Evolutionary conservation across 2,113 vertebrate genomes (phyloP).

Genomic region (Aphelocoma coerulescens): DNA sequence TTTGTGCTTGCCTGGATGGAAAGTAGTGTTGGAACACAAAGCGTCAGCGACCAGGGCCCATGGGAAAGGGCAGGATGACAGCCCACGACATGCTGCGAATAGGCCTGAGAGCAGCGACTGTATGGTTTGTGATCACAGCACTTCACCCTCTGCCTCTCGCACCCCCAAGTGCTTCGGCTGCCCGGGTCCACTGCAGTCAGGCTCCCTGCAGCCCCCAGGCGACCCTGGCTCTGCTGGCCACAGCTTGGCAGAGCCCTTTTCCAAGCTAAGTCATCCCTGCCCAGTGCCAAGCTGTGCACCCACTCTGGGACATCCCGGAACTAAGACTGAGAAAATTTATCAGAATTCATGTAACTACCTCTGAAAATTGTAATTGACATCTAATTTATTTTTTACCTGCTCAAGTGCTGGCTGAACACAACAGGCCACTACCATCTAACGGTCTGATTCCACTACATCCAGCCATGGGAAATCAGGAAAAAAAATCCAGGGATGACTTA

Average conservation of each 20-base stretch:
- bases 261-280: not conserved
- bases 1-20: constrained; percentile 65
- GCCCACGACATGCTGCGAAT: constrained; percentile 64
- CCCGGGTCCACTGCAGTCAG: not conserved
- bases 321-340: no score
- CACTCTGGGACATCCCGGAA: accelerated
- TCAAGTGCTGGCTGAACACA: not conserved
- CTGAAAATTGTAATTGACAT: not conserved
- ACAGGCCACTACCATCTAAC: not conserved
- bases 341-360: not conserved
- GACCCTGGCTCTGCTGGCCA: not conserved
- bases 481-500: not conserved
- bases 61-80: constrained; percentile 69
- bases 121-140: constrained; percentile 59
- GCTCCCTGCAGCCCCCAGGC: not conserved
- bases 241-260: not conserved
- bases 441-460: not conserved
- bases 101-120: constrained; percentile 66
- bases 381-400: not conserved
- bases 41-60: constrained; percentile 54
- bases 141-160: constrained; percentile 61
- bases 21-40: constrained; percentile 69
- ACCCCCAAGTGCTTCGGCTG: not conserved
- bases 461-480: not conserved
- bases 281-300: not conserved